phyloP scores from a whole-genome alignment of 2,888 invertebrate species.

The Tridacna gigas region DNA sequence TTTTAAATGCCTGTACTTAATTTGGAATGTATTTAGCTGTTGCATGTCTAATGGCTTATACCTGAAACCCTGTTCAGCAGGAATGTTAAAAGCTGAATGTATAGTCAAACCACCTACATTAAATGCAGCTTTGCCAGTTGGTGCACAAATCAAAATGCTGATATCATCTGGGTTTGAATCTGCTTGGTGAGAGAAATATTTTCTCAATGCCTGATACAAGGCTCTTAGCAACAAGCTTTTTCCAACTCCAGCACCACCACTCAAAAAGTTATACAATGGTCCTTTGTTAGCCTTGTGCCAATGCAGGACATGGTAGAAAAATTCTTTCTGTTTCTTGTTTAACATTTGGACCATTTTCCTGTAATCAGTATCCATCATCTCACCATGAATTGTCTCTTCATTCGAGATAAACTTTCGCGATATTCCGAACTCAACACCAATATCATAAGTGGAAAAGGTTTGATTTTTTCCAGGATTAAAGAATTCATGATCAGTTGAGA shows the following conservation, averaged over 20 bases:
- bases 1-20: constrained; percentile 36
- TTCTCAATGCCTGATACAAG: constrained; percentile 38
- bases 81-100: constrained; percentile 48
- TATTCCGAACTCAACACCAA: constrained; percentile 43
- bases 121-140: constrained; percentile 52
- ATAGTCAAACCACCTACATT: constrained; percentile 46
- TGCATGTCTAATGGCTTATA: constrained; percentile 54
- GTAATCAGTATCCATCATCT: constrained; percentile 46
- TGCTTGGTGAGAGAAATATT: constrained; percentile 4
- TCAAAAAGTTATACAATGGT: constrained; percentile 55
- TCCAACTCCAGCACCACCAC: constrained; percentile 64
- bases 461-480: constrained; percentile 6
- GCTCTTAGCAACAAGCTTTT: constrained; percentile 50
- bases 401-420: constrained; percentile 6
- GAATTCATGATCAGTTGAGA: neutral
- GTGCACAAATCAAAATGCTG: constrained; percentile 48
- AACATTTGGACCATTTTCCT: constrained; percentile 38
- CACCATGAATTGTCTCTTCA: neutral
- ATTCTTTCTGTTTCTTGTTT: constrained; percentile 48
- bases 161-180: constrained; percentile 34
- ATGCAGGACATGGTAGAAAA: constrained; percentile 49
- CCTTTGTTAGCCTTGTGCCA: constrained; percentile 39
- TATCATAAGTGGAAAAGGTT: neutral
- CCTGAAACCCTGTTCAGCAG: constrained; percentile 39
- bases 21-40: constrained; percentile 26